phyloP scores from a whole-genome alignment of 2,113 vertebrate species.

The Tiliqua scincoides region DNA sequence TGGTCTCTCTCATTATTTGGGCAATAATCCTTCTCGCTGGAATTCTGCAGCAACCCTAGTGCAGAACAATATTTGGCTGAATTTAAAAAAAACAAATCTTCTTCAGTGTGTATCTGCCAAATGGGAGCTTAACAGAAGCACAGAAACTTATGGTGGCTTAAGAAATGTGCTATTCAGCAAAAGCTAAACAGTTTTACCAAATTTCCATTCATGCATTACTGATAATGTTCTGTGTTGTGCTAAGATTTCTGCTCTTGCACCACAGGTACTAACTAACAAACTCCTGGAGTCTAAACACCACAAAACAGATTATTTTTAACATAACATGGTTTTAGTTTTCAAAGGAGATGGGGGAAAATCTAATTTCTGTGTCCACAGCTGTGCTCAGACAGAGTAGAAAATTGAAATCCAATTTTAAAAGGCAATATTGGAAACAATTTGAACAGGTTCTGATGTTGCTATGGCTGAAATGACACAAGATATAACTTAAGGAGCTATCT shows the following conservation, averaged over 20 bases:
- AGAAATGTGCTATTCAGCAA: background rate
- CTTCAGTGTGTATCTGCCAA: background rate
- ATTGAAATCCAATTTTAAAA: constrained; percentile 70
- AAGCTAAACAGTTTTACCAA: background rate
- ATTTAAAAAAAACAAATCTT: background rate
- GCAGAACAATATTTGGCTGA: background rate
- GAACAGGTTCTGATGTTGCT: constrained; percentile 56
- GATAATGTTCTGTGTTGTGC: background rate
- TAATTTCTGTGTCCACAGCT: constrained; percentile 47
- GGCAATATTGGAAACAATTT: constrained; percentile 66
- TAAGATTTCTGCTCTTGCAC: background rate
- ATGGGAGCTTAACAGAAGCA: constrained; percentile 1
- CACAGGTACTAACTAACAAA: background rate
- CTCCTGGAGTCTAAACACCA: constrained; percentile 6
- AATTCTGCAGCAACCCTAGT: background rate
- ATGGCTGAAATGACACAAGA: constrained; percentile 58
- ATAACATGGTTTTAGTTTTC: constrained; percentile 31
- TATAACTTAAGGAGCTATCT: constrained; percentile 48
- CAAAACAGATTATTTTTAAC: constrained; percentile 26
- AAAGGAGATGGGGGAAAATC: constrained; percentile 34
- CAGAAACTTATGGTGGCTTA: fast-evolving
- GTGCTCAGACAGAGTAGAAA: constrained; percentile 61
- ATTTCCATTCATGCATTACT: background rate
- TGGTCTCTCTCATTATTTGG: background rate
- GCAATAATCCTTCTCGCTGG: background rate